phyloP scores from a whole-genome alignment of 35 echinoderm and acorn worm species.

The Hemicentrotus pulcherrimus region DNA sequence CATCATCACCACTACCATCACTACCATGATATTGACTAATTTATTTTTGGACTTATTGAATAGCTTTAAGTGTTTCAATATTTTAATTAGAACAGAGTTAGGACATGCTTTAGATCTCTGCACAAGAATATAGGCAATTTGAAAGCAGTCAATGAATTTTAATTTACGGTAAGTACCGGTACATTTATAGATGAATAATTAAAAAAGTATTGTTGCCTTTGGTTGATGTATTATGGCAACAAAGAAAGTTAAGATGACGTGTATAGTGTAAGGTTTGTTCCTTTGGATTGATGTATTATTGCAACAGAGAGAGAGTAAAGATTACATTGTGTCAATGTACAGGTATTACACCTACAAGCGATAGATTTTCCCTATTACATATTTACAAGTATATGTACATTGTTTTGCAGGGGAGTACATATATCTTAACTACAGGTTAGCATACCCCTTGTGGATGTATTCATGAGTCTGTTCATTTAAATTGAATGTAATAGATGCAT shows the following conservation, averaged over 20 bases:
- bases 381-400: background rate
- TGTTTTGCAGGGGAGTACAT: background rate
- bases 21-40: slow-evolving; percentile 61
- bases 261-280: background rate
- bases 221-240: no score
- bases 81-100: background rate
- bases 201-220: no score
- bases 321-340: background rate
- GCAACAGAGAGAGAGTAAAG: background rate
- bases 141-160: background rate
- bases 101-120: background rate
- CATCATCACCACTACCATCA: slow-evolving; percentile 91
- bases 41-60: background rate
- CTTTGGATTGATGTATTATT: no score
- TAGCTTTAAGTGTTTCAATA: background rate
- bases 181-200: background rate
- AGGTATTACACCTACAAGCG: background rate
- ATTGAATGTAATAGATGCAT: background rate
- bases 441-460: background rate
- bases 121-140: background rate
- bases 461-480: background rate
- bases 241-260: background rate
- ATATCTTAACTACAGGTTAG: background rate
- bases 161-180: no score
- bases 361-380: background rate